Evolutionary conservation across 1,140 invertebrate species (phyloP), one percentile per base, ranked within the genome.

Genomic region (Adelges cooleyi): DNA sequence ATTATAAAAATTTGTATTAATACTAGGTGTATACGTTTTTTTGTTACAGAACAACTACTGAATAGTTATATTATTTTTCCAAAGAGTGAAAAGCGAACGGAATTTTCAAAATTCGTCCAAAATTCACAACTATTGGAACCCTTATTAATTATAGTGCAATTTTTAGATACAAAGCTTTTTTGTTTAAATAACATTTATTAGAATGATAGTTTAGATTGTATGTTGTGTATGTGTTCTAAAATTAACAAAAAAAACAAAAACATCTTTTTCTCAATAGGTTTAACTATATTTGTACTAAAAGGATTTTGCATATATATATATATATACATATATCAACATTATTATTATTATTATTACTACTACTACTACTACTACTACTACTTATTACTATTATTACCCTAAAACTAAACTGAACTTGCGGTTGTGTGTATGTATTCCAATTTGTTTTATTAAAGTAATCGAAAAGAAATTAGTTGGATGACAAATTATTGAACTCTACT

Each of bases 141-240:
- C 23, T 33, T 6, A 59, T 42, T 42, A 44, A 44, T n/a, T 27
- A 33, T 46, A 62, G 27, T 48, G 56, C 40, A 33, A 46, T 48
- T 62, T 27, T 20, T 62, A 62, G 56, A 62, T 29, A 44, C 38
- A 27, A 11, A 29, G 56, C 56, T 62, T 62, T 36, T 56, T 56
- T 42, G n/a, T 11, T 36, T 11, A 20, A 59, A 46, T 10, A 46
- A 59, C 11, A 15, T 46, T 46, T 56, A 56, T 62, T 62, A 48
- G 42, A 29, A 29, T 62, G 18, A 18, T 46, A 62, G 25, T 46
- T 62, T 62, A 62, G 56, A 8, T 62, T 22, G 15, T 48, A 62
- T 62, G 56, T 25, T 48, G 42, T 48, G 42, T 62, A 62, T 62
- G 56, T 62, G 56, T 48, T 62, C 56, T 33, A 62, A 22, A 62